Evolutionary conservation across 2,113 vertebrate genomes (phyloP).

Genomic region (Lycaon pictus): DNA sequence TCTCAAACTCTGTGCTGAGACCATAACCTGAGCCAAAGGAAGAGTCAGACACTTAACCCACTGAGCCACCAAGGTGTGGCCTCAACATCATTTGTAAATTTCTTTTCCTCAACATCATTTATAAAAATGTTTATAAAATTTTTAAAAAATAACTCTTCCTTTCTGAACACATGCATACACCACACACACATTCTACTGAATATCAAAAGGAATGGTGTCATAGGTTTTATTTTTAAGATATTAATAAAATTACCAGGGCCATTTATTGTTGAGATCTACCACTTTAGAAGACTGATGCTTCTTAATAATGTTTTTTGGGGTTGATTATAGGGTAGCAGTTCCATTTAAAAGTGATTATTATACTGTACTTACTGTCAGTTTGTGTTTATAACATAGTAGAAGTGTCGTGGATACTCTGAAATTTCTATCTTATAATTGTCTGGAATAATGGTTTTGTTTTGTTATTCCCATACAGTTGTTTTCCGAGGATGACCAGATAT

Average conservation of each 20-base stretch:
- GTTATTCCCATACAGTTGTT: not conserved
- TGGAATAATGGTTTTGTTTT: not conserved
- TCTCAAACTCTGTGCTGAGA: not conserved
- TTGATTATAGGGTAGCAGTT: not conserved
- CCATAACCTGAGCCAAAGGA: not conserved
- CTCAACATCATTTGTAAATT: not conserved
- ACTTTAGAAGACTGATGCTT: not conserved
- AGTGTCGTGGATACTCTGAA: not conserved
- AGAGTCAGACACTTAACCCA: not conserved
- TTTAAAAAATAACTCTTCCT: not conserved
- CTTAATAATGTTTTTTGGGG: not conserved
- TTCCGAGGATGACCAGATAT: not conserved
- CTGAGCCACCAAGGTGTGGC: not conserved
- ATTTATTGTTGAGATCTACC: not conserved
- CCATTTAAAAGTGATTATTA: not conserved
- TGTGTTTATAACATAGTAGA: not conserved
- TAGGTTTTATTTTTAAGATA: not conserved
- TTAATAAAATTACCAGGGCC: not conserved
- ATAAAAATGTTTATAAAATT: conserved; percentile 2
- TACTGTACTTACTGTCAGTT: not conserved
- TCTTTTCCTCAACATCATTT: not conserved
- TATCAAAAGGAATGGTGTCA: not conserved
- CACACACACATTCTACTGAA: not conserved
- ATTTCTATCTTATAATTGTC: not conserved
- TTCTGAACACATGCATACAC: not conserved